Percentiles rank a stretch among this genome's conserved stretches.
phyloP scores from a whole-genome alignment of 1,140 invertebrate genomes.

The Nilaparvata lugens region DNA sequence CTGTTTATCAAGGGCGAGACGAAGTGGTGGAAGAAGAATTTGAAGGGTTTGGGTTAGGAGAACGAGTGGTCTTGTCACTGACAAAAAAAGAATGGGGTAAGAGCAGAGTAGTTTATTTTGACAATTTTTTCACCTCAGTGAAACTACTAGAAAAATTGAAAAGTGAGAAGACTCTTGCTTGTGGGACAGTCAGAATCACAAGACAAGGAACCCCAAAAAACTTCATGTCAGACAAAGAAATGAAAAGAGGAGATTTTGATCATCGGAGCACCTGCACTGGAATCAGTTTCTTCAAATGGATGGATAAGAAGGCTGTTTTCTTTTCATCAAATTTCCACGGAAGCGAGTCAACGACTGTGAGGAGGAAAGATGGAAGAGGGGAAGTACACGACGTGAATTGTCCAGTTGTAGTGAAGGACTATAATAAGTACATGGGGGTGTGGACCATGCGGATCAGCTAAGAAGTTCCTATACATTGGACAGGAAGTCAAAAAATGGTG shows the following conservation, averaged over 20 bases:
- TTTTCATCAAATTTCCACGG: too few species aligned
- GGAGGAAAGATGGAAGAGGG: too few species aligned
- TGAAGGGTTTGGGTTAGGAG: slow-evolving; percentile 3
- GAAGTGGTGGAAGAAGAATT: background rate
- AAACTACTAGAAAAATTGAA: slow-evolving; percentile 11
- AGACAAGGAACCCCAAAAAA: slow-evolving; percentile 4
- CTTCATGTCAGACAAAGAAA: background rate
- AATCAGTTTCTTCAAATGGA: too few species aligned
- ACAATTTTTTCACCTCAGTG: slow-evolving; percentile 18
- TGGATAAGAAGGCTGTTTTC: too few species aligned
- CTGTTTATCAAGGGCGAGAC: slow-evolving; percentile 27
- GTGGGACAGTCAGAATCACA: slow-evolving; percentile 12
- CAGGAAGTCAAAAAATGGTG: too few species aligned
- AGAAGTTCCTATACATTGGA: too few species aligned
- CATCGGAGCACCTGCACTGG: too few species aligned
- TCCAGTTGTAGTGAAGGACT: too few species aligned
- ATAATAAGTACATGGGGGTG: too few species aligned
- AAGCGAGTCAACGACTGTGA: too few species aligned
- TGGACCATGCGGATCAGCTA: too few species aligned
- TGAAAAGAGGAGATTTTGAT: background rate
- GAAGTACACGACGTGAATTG: too few species aligned
- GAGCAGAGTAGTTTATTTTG: slow-evolving; percentile 5
- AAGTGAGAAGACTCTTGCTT: slow-evolving; percentile 9
- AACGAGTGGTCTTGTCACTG: slow-evolving; percentile 8
- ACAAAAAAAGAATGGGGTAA: background rate